Evolutionary conservation across 2,113 vertebrate genomes (phyloP).

Genomic region (Brachionichthys hirsutus): DNA sequence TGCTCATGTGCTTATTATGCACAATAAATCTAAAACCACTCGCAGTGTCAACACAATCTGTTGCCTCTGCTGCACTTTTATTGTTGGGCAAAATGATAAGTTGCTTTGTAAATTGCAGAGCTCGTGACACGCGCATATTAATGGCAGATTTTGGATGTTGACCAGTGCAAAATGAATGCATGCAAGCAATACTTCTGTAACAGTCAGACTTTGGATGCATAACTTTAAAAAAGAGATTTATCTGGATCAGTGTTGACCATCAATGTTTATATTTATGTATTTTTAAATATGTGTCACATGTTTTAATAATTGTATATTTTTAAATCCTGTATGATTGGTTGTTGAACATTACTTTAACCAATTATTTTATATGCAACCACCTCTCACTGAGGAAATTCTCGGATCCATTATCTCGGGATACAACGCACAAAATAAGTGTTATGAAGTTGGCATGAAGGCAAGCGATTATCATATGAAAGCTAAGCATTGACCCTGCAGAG

Average conservation of each 20-base stretch:
- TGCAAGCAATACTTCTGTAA: slow-evolving; percentile 39
- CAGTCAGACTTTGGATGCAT: slow-evolving; percentile 18
- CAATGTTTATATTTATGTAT: slow-evolving; percentile 1
- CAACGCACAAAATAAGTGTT: slow-evolving; percentile 45
- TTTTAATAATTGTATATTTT: slow-evolving; percentile 1
- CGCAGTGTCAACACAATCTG: slow-evolving; percentile 67
- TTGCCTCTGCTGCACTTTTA: slow-evolving; percentile 65
- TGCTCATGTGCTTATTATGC: slow-evolving; percentile 77
- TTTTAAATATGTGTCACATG: neutral
- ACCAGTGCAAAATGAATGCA: slow-evolving; percentile 57
- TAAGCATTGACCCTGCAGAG: slow-evolving; percentile 63
- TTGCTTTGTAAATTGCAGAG: slow-evolving; percentile 71
- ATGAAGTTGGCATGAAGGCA: slow-evolving; percentile 31
- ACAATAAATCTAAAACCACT: slow-evolving; percentile 77
- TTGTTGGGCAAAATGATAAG: slow-evolving; percentile 66
- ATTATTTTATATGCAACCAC: neutral
- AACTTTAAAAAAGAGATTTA: slow-evolving; percentile 16
- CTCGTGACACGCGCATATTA: slow-evolving; percentile 67
- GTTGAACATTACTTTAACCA: neutral
- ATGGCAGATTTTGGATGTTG: slow-evolving; percentile 55
- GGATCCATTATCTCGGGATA: slow-evolving; percentile 1
- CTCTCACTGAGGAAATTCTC: slow-evolving; percentile 10
- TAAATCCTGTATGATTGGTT: neutral
- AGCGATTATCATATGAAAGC: slow-evolving; percentile 69
- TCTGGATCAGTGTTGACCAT: slow-evolving; percentile 16